A percentile compares a stretch with the other conserved stretches of the same genome.
These are phyloP conservation scores for Drosophila subobscura DNA, from an alignment of 1,140 invertebrate species.

Conservation along the genomic window DNA sequence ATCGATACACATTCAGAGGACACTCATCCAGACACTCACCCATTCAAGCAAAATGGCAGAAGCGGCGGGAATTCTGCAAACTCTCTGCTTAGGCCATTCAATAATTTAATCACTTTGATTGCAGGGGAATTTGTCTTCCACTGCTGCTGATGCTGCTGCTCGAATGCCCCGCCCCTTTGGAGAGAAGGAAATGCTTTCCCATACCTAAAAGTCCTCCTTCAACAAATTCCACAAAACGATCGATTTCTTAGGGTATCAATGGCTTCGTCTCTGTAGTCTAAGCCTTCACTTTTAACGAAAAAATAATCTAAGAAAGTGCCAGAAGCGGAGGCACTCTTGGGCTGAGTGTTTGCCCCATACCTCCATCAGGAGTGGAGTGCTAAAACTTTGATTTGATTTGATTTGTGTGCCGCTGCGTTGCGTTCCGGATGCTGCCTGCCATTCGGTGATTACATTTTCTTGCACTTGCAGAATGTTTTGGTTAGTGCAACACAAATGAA, in stretches of 20 bases:
- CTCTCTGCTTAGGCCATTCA: conserved; percentile 38
- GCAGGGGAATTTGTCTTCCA: neutral
- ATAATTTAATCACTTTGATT: conserved; percentile 73
- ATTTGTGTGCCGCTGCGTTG: neutral
- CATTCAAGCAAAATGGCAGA: conserved; percentile 12
- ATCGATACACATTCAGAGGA: conserved; percentile 57
- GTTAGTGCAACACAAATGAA: conserved; percentile 1
- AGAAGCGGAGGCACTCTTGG: conserved; percentile 16
- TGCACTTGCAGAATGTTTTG: conserved; percentile 2
- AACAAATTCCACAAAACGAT: conserved; percentile 32
- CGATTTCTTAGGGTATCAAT: neutral
- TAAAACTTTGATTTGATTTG: conserved; percentile 5
- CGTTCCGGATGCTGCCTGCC: neutral
- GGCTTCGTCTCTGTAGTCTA: too few species aligned
- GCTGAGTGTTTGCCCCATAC: conserved; percentile 1
- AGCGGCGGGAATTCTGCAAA: neutral
- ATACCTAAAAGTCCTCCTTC: conserved; percentile 10
- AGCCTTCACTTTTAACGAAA: neutral
- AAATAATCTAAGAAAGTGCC: conserved; percentile 73
- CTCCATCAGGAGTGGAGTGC: neutral
- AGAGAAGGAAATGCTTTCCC: neutral
- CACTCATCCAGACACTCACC: conserved; percentile 12
- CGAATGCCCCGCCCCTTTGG: too few species aligned
- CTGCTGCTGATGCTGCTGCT: neutral
- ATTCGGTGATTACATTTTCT: conserved; percentile 7